These are phyloP conservation scores for Mormyrus proboscirostris DNA, from an alignment of 2,797 vertebrate species.

Conservation along the genomic window DNA sequence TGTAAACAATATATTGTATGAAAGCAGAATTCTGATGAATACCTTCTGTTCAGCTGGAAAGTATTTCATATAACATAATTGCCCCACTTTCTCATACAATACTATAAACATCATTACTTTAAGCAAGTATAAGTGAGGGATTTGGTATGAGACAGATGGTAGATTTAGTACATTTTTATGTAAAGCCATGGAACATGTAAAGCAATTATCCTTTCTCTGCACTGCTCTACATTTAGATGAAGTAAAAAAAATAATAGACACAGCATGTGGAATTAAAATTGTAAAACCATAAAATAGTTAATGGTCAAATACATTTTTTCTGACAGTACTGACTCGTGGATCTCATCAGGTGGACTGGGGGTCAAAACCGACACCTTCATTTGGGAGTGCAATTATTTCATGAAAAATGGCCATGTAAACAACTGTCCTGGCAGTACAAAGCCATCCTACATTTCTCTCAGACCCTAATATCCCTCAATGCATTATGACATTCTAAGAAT, in stretches of 20 bases:
- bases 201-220: background rate
- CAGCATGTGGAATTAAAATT: background rate
- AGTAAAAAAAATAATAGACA: background rate
- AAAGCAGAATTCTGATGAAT: constrained; percentile 17
- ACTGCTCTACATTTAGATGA: background rate
- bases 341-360: background rate
- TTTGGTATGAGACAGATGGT: background rate
- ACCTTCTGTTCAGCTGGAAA: background rate
- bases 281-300: background rate
- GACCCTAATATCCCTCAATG: background rate
- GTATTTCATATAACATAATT: background rate
- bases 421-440: background rate
- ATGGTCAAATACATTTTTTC: background rate
- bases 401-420: background rate
- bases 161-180: background rate
- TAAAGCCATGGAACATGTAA: background rate
- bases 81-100: background rate
- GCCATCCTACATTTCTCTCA: background rate
- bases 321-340: background rate
- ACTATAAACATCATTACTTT: background rate
- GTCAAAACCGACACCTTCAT: background rate
- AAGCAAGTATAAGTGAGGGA: background rate
- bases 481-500: background rate
- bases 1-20: constrained; percentile 46
- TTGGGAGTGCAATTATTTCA: background rate